These are phyloP conservation scores for Aromia moschata DNA, from an alignment of 2,888 invertebrate species.

Conservation along the genomic window DNA sequence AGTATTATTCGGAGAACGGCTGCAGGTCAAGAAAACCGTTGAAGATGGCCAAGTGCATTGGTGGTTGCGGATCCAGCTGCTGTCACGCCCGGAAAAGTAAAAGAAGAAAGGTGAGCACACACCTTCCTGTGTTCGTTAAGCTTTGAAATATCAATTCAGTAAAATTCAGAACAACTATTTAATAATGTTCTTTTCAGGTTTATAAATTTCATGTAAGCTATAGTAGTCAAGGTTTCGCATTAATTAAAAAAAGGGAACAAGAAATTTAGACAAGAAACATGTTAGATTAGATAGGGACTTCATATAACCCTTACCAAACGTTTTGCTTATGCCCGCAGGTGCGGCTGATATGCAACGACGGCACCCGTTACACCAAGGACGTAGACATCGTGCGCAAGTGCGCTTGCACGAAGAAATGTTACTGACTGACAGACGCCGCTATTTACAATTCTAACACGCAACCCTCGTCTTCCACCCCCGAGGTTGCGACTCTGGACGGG, in stretches of 20 bases:
- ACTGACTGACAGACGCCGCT: slow-evolving; percentile 75
- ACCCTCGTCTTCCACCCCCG: slow-evolving; percentile 16
- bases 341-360: slow-evolving; percentile 91
- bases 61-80: slow-evolving; percentile 85
- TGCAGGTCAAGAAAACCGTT: slow-evolving; percentile 92
- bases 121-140: too few relatives aligned
- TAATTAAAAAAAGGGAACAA: too few relatives aligned
- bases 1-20: slow-evolving; percentile 89
- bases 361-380: slow-evolving; percentile 93
- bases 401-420: slow-evolving; percentile 93
- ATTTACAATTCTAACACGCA: slow-evolving; percentile 63
- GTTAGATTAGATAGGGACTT: too few relatives aligned
- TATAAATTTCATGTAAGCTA: too few relatives aligned
- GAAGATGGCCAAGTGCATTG: slow-evolving; percentile 86
- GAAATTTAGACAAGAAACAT: too few relatives aligned
- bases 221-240: too few relatives aligned
- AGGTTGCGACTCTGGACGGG: slow-evolving; percentile 23
- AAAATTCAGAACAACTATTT: too few relatives aligned
- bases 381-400: slow-evolving; percentile 97
- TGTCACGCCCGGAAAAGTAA: slow-evolving; percentile 93
- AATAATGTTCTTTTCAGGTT: too few relatives aligned
- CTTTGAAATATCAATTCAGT: too few relatives aligned
- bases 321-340: slow-evolving; percentile 66
- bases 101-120: slow-evolving; percentile 88
- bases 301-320: too few relatives aligned